Evolutionary conservation across 2,888 invertebrate species (phyloP).

Genomic region (Aspidiotus destructor): DNA sequence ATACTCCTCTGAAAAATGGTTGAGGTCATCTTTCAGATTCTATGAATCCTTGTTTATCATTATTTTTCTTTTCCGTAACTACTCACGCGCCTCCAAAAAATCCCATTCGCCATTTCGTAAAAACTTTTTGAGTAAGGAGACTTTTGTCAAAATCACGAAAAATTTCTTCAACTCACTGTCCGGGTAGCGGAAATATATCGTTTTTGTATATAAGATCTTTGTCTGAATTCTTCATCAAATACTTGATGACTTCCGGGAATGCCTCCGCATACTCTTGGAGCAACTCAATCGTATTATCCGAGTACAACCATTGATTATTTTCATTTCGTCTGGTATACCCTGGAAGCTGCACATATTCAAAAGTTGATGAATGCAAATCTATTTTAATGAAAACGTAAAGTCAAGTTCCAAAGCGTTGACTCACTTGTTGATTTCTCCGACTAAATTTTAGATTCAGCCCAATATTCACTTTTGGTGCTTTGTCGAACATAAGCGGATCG

Average conservation of each 20-base stretch:
- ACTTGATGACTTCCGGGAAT: conserved; percentile 55
- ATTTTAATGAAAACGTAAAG: conserved; percentile 2
- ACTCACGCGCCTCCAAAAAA: no score
- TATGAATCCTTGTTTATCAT: no score
- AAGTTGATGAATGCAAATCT: conserved; percentile 19
- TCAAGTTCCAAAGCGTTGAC: no score
- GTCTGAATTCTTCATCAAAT: conserved; percentile 14
- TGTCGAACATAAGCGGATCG: conserved; percentile 32
- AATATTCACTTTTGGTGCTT: conserved; percentile 58
- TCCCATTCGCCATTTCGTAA: no score
- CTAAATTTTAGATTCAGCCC: conserved; percentile 87
- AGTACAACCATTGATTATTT: conserved; percentile 69
- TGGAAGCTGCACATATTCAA: conserved; percentile 47
- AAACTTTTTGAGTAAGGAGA: no score
- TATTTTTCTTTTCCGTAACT: no score
- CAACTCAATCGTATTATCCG: conserved; percentile 59
- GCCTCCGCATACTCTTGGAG: conserved; percentile 58
- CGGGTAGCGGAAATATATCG: conserved; percentile 16
- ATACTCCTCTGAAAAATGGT: no score
- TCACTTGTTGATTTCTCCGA: conserved; percentile 60
- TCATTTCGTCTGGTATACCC: conserved; percentile 67
- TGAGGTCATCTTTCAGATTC: no score
- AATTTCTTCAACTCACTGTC: conserved; percentile 6
- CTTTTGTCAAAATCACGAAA: no score
- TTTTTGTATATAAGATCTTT: conserved; percentile 20